Evolutionary conservation across 2,888 invertebrate species (phyloP), one percentile per base, ranked within the genome.

Genomic region (Troglohyphantes excavatus): DNA sequence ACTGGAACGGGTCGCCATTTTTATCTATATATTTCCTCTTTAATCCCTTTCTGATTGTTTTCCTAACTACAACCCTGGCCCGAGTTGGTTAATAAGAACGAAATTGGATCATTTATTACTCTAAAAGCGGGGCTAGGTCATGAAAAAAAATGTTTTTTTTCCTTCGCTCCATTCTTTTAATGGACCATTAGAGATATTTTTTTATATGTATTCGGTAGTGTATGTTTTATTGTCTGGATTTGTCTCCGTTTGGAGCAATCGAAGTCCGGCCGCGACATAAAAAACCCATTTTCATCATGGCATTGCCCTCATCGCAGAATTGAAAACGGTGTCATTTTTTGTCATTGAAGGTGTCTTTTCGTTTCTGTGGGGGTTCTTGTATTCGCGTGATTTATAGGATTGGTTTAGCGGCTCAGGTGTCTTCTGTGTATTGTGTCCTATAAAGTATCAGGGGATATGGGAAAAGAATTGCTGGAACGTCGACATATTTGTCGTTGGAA

Each of bases 51-150:
- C 67, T 67, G 68, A 81, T 67, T 81, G 79, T 81, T 81, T 81
- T 46, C 67, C 46, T 81, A 46, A 81, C 72, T 61, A 82, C 70
- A 29, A 11, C 82, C 26, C 23, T 23, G 21, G 27, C 26, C 11
- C 29, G 26, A 39, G 85, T 67, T 76, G 65, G 85, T 85, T 85
- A 85, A 85, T 85, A 85, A 85, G 78, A 75, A 67, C 65, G 68
- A 68, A 85, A 85, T 84, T 84, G 84, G 85, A 85, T 76, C 85
- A 85, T 85, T 85, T 85, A 85, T 85, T 76, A 75, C 75, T 76
- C 76, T 85, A 59, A 76, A 61, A 75, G 53, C 53, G 72, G 59
- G 85, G 76, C 59, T 53, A 73, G 76, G 85, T 59, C 39, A 67
- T n/a, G 26, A 29, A 53, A 84, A 85, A 85, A 68, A 65, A 85